A percentile compares a stretch with the other conserved stretches of the same genome.
phyloP scores from a whole-genome alignment of 2,888 invertebrate genomes.

The Clusia tigrina region DNA sequence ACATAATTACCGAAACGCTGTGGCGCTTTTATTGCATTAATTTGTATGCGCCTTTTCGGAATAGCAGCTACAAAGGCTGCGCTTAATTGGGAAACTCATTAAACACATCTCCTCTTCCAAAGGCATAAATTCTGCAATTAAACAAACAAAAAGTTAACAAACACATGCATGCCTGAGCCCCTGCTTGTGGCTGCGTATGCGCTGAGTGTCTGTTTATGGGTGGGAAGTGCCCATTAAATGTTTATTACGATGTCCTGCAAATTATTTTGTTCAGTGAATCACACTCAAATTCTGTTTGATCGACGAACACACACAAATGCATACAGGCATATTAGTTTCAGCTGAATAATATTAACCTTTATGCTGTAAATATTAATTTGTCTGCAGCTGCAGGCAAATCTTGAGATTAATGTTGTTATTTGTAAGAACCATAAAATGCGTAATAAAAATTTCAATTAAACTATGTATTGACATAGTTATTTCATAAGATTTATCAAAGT shows the following conservation, averaged over 20 bases:
- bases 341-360: too few relatives aligned
- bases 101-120: background rate
- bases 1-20: background rate
- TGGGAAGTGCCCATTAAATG: background rate
- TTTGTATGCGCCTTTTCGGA: background rate
- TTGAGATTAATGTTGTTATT: too few relatives aligned
- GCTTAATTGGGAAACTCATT: constrained; percentile 21
- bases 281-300: too few relatives aligned
- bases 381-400: too few relatives aligned
- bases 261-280: background rate
- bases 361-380: too few relatives aligned
- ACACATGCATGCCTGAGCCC: background rate
- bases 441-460: too few relatives aligned
- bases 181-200: background rate
- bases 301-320: background rate
- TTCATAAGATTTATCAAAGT: too few relatives aligned
- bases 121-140: constrained; percentile 18
- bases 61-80: background rate
- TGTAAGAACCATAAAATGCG: too few relatives aligned
- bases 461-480: too few relatives aligned
- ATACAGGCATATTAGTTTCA: background rate
- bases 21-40: background rate
- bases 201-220: background rate
- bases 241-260: background rate
- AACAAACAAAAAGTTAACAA: constrained; percentile 9